These are phyloP conservation scores for Melanotaenia pygmaea DNA, from an alignment of 2,797 vertebrate species.

Conservation along the genomic window DNA sequence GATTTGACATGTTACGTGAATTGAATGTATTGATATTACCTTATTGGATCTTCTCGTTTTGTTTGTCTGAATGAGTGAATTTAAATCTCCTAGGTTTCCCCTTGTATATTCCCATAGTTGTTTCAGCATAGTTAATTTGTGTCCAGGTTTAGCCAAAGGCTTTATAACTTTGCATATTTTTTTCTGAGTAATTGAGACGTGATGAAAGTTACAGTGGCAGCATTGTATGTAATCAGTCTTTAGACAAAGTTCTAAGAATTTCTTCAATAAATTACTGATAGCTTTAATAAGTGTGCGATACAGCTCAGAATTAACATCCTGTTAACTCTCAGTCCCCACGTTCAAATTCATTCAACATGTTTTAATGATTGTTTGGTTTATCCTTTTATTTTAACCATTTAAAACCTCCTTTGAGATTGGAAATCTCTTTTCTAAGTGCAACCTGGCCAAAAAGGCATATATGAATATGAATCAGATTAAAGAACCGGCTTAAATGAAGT, in stretches of 20 bases:
- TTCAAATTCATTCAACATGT: slow-evolving; percentile 1
- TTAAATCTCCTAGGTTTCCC: background rate
- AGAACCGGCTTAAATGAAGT: too few species aligned
- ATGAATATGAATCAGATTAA: too few species aligned
- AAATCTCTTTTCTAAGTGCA: background rate
- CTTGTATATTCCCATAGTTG: background rate
- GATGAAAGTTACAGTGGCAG: slow-evolving; percentile 7
- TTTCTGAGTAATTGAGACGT: background rate
- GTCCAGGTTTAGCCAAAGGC: background rate
- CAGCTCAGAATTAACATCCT: slow-evolving; percentile 32
- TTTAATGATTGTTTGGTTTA: background rate
- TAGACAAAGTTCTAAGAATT: background rate
- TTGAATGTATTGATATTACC: slow-evolving; percentile 19
- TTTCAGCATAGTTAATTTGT: background rate
- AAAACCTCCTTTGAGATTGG: background rate
- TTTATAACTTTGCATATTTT: slow-evolving; percentile 3
- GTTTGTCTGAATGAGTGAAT: background rate
- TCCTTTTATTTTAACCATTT: background rate
- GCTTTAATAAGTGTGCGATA: slow-evolving; percentile 38
- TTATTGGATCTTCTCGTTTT: slow-evolving; percentile 13
- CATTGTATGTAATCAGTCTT: background rate
- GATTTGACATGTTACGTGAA: slow-evolving; percentile 18
- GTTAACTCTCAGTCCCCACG: slow-evolving; percentile 32
- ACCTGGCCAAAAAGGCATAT: too few species aligned
- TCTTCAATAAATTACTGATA: slow-evolving; percentile 8